Conservation (phyloP, 2,888 invertebrate species). For the Tipula vernalis region DNA sequence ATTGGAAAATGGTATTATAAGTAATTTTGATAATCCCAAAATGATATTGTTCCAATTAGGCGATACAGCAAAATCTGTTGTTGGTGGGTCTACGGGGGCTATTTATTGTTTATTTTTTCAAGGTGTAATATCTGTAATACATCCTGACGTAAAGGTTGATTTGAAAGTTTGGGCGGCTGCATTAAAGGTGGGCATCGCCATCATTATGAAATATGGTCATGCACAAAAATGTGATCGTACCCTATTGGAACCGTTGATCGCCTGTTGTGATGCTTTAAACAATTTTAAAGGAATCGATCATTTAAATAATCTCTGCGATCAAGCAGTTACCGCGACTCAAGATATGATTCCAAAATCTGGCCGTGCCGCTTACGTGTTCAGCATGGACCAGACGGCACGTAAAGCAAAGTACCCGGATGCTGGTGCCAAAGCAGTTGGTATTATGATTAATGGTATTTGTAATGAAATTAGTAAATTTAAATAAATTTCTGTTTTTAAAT, state of each 20-base stretch:
- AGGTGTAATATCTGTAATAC: conserved; percentile 43
- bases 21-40: conserved; percentile 28
- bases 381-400: neutral
- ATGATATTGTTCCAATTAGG: conserved; percentile 16
- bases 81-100: conserved; percentile 72
- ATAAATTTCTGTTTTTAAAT: neutral
- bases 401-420: neutral
- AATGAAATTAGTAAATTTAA: neutral
- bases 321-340: conserved; percentile 5
- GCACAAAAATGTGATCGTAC: conserved; percentile 63
- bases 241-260: conserved; percentile 42
- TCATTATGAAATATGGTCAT: conserved; percentile 55
- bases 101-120: conserved; percentile 66
- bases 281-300: neutral
- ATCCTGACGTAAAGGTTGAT: conserved; percentile 16
- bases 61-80: conserved; percentile 29
- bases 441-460: neutral
- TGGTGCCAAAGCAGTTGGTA: neutral
- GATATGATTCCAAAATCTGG: conserved; percentile 25
- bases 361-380: conserved; percentile 32
- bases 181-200: conserved; percentile 42
- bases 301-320: neutral
- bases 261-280: neutral
- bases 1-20: neutral
- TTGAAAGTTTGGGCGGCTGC: conserved; percentile 39